Conservation (phyloP, 2,888 invertebrate species). For the Trachelus troglodyta region DNA sequence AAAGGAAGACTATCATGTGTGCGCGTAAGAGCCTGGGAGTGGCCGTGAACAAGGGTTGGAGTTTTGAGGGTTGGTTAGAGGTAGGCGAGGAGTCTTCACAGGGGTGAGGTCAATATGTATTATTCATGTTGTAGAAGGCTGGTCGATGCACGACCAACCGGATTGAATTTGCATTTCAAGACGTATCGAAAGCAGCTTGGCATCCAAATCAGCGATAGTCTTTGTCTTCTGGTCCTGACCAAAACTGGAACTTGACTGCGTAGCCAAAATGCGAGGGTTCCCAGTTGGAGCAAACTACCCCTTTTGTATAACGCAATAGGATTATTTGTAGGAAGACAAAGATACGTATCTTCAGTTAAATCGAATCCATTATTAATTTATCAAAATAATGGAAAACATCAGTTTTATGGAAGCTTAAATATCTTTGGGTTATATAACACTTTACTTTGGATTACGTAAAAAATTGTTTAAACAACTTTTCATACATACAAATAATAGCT, state of each 20-base stretch:
- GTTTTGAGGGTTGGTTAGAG: neutral
- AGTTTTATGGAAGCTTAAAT: too few species aligned
- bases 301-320: neutral
- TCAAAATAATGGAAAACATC: too few species aligned
- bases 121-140: slow-evolving; percentile 49
- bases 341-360: too few species aligned
- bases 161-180: slow-evolving; percentile 55
- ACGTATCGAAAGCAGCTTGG: slow-evolving; percentile 39
- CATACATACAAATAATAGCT: neutral
- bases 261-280: neutral
- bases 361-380: too few species aligned
- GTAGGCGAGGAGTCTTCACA: neutral
- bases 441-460: neutral
- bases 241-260: neutral
- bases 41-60: neutral
- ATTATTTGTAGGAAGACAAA: neutral
- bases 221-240: slow-evolving; percentile 22
- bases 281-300: neutral
- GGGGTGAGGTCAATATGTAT: slow-evolving; percentile 34
- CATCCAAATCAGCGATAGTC: slow-evolving; percentile 32
- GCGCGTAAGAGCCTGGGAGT: neutral
- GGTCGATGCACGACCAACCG: slow-evolving; percentile 47
- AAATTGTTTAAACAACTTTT: neutral
- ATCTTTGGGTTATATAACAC: too few species aligned
- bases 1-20: neutral